Percentiles rank a stretch among this genome's conserved stretches.
Evolutionary conservation across 2,888 invertebrate genomes (phyloP).

Genomic region (Mythimna lalbum): DNA sequence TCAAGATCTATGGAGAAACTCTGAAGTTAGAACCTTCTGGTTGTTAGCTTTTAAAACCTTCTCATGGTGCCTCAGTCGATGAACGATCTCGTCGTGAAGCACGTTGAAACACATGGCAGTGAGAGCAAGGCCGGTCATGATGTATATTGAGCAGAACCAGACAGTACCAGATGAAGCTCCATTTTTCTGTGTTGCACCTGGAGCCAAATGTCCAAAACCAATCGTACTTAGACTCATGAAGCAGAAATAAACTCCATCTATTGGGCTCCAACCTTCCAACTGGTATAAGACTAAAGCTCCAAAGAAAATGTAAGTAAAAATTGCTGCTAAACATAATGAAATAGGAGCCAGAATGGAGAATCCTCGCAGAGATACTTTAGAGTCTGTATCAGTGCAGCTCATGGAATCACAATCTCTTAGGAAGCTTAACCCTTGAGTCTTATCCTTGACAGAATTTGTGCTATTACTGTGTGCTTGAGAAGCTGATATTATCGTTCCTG

Average conservation of each 20-base stretch:
- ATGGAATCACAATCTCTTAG: conserved; percentile 88
- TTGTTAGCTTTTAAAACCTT: conserved; percentile 81
- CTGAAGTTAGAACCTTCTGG: conserved; percentile 85
- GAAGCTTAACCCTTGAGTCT: conserved; percentile 83
- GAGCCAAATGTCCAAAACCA: conserved; percentile 96
- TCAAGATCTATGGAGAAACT: conserved; percentile 87
- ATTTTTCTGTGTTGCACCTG: conserved; percentile 91
- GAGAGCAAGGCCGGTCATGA: conserved; percentile 96
- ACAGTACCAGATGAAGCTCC: conserved; percentile 92
- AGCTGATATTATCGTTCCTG: conserved; percentile 89
- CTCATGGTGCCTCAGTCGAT: conserved; percentile 93
- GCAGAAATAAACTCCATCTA: conserved; percentile 98
- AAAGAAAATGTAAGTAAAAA: conserved; percentile 97
- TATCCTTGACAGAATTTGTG: conserved; percentile 86
- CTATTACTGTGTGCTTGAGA: conserved; percentile 87
- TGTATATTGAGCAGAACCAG: conserved; percentile 97
- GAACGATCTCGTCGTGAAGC: conserved; percentile 96
- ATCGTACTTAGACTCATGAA: conserved; percentile 98
- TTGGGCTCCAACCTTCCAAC: conserved; percentile 97
- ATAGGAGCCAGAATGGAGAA: conserved; percentile 97
- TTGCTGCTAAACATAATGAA: conserved; percentile 96
- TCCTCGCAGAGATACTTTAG: conserved; percentile 93
- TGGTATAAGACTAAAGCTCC: conserved; percentile 97
- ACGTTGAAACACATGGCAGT: conserved; percentile 98
- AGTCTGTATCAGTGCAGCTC: conserved; percentile 93